Conservation (phyloP, 2,888 invertebrate genomes). For the Dryadula phaetusa region DNA sequence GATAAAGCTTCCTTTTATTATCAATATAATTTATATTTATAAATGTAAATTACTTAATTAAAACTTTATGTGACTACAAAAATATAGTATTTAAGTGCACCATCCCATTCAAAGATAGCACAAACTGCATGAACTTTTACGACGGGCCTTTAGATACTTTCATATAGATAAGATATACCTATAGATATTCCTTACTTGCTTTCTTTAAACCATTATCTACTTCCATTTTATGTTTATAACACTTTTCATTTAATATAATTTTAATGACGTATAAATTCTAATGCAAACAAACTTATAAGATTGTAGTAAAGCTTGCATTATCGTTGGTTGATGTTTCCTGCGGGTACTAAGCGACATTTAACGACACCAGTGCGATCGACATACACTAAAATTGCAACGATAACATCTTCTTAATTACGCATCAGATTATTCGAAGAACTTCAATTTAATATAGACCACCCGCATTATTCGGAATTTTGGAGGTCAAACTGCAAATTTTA, state of each 20-base stretch:
- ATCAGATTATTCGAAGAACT: slow-evolving; percentile 19
- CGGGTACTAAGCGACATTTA: slow-evolving; percentile 49
- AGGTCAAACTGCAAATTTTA: slow-evolving; percentile 8
- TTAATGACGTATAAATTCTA: slow-evolving; percentile 21
- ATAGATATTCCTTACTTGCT: not conserved
- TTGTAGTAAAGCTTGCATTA: slow-evolving; percentile 3
- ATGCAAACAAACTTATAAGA: not conserved
- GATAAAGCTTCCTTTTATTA: slow-evolving; percentile 7
- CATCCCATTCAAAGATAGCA: slow-evolving; percentile 23
- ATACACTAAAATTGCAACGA: slow-evolving; percentile 29
- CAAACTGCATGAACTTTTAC: slow-evolving; percentile 15
- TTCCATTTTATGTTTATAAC: slow-evolving; percentile 16
- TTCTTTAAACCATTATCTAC: slow-evolving; percentile 11
- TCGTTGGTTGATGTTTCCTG: slow-evolving; percentile 30
- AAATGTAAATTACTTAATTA: slow-evolving; percentile 18
- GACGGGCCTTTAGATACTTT: not conserved
- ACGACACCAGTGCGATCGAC: slow-evolving; percentile 37
- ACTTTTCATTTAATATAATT: not conserved
- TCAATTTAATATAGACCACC: slow-evolving; percentile 25
- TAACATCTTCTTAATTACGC: slow-evolving; percentile 25
- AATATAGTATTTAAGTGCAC: slow-evolving; percentile 20
- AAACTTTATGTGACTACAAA: slow-evolving; percentile 15
- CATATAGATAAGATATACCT: slow-evolving; percentile 12
- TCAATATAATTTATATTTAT: slow-evolving; percentile 3
- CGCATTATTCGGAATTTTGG: slow-evolving; percentile 14